phyloP scores from a whole-genome alignment of 1,140 invertebrate genomes.

The Trichomalopsis sarcophagae region DNA sequence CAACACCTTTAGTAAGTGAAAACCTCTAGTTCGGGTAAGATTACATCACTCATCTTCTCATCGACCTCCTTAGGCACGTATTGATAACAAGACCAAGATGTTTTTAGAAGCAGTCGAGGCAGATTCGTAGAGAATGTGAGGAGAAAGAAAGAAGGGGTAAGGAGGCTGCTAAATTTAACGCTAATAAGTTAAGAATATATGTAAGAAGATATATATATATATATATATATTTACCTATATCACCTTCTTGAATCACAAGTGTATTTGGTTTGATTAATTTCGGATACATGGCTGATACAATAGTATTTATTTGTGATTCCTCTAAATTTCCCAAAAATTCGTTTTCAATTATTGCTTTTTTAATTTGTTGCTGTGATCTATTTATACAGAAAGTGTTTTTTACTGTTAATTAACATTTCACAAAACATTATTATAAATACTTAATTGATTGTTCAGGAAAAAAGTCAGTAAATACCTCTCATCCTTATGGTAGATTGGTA shows the following conservation, averaged over 20 bases:
- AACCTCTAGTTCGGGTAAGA: no score
- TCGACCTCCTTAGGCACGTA: no score
- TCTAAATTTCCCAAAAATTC: constrained; percentile 96
- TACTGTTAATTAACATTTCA: neutral
- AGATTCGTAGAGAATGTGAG: no score
- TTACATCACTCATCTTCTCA: no score
- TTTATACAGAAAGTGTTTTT: neutral
- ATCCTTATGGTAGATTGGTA: neutral
- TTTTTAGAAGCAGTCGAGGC: no score
- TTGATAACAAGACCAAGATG: no score
- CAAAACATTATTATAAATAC: neutral
- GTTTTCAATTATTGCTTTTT: constrained; percentile 87
- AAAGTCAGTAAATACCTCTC: neutral
- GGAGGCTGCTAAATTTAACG: no score
- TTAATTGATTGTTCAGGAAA: neutral
- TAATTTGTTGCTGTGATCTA: constrained; percentile 74
- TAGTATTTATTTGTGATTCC: constrained; percentile 84
- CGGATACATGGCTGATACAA: constrained; percentile 94
- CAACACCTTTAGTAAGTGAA: no score
- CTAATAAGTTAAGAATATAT: neutral
- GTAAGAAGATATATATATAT: neutral
- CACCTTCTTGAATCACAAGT: constrained; percentile 92
- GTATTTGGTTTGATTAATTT: constrained; percentile 84
- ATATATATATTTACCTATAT: constrained; percentile 76
- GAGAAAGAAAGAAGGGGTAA: no score